Percentiles rank a stretch among this genome's conserved stretches.
These are phyloP conservation scores for Idaea straminata DNA, from an alignment of 2,888 invertebrate genomes.

Conservation along the genomic window DNA sequence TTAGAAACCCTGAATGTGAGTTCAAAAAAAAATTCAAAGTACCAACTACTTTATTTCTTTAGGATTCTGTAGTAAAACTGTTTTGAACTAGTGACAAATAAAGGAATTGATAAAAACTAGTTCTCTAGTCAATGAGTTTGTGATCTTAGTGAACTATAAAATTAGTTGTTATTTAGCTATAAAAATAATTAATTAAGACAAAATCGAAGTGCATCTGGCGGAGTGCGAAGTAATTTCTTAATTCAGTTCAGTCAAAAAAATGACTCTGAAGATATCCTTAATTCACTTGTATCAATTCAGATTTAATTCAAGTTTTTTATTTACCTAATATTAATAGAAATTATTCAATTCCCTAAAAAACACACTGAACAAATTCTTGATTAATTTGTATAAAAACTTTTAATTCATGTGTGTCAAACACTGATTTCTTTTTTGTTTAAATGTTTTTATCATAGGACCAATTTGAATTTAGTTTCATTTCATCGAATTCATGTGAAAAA, in stretches of 20 bases:
- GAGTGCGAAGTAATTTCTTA: neutral
- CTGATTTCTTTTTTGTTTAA: neutral
- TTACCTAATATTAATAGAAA: neutral
- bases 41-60: neutral
- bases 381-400: neutral
- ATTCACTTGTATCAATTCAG: neutral
- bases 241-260: neutral
- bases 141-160: conserved; percentile 55
- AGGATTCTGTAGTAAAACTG: neutral
- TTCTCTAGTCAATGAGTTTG: conserved; percentile 68
- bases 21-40: neutral
- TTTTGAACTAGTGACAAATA: conserved; percentile 46
- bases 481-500: conserved; percentile 34
- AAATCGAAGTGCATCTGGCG: neutral
- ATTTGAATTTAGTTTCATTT: conserved; percentile 20
- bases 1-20: neutral
- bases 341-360: neutral
- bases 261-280: neutral
- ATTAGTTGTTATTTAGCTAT: conserved; percentile 6
- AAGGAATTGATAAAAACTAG: conserved; percentile 65
- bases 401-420: neutral
- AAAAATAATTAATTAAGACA: neutral
- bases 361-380: neutral
- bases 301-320: neutral
- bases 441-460: conserved; percentile 6